A percentile compares a stretch with the other conserved stretches of the same genome.
These are phyloP conservation scores for Phragmatobia fuliginosa DNA, from an alignment of 2,888 invertebrate species.

Conservation along the genomic window DNA sequence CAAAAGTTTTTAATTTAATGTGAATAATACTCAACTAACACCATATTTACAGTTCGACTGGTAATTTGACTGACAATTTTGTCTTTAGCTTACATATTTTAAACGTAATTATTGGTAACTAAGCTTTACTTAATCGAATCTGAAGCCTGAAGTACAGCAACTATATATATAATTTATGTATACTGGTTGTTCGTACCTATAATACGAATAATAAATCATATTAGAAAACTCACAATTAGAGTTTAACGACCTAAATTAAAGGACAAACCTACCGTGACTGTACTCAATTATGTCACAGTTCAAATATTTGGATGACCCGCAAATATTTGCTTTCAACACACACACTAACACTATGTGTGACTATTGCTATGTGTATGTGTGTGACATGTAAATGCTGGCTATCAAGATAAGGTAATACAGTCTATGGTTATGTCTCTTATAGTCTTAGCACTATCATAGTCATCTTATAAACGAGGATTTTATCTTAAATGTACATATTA, in stretches of 20 bases:
- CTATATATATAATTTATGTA: no score
- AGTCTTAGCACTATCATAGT: not conserved
- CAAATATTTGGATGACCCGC: constrained; percentile 22
- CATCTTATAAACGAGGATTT: not conserved
- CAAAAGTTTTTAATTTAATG: not conserved
- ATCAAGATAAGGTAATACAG: constrained; percentile 11
- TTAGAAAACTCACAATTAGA: not conserved
- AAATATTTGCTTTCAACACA: constrained; percentile 4
- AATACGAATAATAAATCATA: not conserved
- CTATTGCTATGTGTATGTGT: constrained; percentile 3
- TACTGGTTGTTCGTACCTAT: not conserved
- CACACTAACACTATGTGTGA: not conserved
- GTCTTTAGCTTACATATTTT: not conserved
- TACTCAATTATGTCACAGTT: constrained; percentile 8
- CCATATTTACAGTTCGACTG: not conserved
- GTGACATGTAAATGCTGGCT: not conserved
- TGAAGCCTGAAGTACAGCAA: no score
- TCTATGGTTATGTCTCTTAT: not conserved
- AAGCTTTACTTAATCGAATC: not conserved
- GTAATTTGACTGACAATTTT: not conserved
- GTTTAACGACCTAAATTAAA: not conserved
- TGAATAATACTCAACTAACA: not conserved
- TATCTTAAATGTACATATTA: constrained; percentile 1
- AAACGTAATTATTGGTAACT: not conserved
- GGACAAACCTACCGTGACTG: constrained; percentile 1